Percentiles rank a stretch among this genome's conserved stretches.
These are phyloP conservation scores for Cochlearius cochlearius DNA, from an alignment of 2,113 vertebrate genomes.

Conservation along the genomic window DNA sequence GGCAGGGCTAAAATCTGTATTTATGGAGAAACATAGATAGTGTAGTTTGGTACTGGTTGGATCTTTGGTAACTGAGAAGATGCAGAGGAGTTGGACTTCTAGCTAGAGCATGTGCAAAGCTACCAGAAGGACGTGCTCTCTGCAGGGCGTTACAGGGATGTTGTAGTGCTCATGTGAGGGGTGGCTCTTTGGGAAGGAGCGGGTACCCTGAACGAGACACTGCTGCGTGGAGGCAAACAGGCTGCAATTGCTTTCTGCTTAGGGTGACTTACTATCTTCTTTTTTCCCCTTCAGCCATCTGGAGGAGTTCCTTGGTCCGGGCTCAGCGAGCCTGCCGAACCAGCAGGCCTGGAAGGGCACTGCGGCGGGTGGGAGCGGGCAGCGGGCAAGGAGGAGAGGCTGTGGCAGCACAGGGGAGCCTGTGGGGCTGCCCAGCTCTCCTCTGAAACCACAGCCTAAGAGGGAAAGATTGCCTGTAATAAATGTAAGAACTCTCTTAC, in stretches of 20 bases:
- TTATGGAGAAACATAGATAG: background rate
- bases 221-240: background rate
- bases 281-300: background rate
- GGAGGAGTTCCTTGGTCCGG: background rate
- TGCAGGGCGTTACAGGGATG: background rate
- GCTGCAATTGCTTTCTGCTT: background rate
- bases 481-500: background rate
- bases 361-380: background rate
- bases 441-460: background rate
- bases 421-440: background rate
- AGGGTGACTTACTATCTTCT: background rate
- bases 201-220: background rate
- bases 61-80: background rate
- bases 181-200: background rate
- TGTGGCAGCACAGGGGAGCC: background rate
- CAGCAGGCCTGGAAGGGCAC: background rate
- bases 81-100: background rate
- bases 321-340: background rate
- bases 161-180: background rate
- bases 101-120: background rate
- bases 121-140: background rate
- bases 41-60: background rate
- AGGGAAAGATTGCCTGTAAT: background rate
- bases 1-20: background rate
- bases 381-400: background rate